Evolutionary conservation across 1,140 invertebrate species (phyloP).

Genomic region (Drosophila sulfurigaster): DNA sequence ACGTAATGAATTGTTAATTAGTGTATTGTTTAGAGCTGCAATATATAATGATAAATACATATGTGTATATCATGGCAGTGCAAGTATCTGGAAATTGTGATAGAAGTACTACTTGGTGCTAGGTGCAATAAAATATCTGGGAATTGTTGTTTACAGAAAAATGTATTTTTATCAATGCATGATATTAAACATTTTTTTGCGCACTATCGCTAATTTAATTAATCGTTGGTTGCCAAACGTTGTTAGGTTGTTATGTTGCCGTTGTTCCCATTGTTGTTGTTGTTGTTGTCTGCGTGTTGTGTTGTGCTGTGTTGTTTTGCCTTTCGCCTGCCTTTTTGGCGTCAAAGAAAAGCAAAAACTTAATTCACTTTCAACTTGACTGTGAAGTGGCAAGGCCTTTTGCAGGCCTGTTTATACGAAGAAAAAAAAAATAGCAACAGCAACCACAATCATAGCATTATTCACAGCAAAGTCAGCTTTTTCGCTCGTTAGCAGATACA

Average conservation of each 20-base stretch:
- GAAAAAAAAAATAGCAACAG: slow-evolving; percentile 11
- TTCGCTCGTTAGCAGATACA: slow-evolving; percentile 52
- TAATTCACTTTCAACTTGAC: slow-evolving; percentile 75
- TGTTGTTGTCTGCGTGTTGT: slow-evolving; percentile 1
- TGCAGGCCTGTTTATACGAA: slow-evolving; percentile 42
- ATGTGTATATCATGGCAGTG: background rate
- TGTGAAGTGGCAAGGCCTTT: slow-evolving; percentile 56
- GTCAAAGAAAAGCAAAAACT: slow-evolving; percentile 65
- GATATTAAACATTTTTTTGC: slow-evolving; percentile 59
- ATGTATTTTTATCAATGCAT: slow-evolving; percentile 46
- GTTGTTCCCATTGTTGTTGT: background rate
- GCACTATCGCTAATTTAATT: slow-evolving; percentile 59
- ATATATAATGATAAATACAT: background rate
- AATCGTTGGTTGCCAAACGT: slow-evolving; percentile 36
- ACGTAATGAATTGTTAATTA: slow-evolving; percentile 7
- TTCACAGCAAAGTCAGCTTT: slow-evolving; percentile 53
- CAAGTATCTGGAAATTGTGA: background rate
- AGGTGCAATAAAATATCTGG: background rate
- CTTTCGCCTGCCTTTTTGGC: slow-evolving; percentile 44
- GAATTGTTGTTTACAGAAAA: background rate
- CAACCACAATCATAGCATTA: slow-evolving; percentile 40
- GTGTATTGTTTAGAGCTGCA: background rate
- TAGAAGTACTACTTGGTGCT: background rate
- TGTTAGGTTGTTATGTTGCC: slow-evolving; percentile 16
- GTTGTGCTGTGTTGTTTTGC: slow-evolving; percentile 22